phyloP scores from a whole-genome alignment of 2,113 vertebrate genomes.

The Pycnonotus jocosus region DNA sequence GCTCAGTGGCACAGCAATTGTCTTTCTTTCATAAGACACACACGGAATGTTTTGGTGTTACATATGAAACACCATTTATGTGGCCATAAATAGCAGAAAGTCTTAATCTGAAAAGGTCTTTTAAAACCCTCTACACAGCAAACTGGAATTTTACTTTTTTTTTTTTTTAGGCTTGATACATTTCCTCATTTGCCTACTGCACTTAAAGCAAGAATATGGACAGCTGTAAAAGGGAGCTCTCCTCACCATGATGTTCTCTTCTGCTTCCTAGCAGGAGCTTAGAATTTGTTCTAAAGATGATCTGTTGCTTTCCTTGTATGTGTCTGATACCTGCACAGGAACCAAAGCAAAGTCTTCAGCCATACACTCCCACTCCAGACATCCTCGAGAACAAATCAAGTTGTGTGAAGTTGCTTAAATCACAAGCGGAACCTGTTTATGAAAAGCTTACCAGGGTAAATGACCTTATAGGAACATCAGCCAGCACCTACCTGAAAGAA shows the following conservation, averaged over 20 bases:
- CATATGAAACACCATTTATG: not conserved
- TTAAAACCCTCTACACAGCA: not conserved
- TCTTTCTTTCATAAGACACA: not conserved
- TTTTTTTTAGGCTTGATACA: not conserved
- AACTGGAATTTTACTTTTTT: not conserved
- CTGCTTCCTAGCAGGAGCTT: not conserved
- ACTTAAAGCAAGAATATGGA: not conserved
- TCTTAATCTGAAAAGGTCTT: not conserved
- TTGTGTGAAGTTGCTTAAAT: not conserved
- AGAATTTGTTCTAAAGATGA: not conserved
- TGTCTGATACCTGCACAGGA: not conserved
- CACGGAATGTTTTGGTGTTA: not conserved
- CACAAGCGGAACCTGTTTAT: not conserved
- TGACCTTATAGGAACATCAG: not conserved
- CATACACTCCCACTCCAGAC: fast-evolving
- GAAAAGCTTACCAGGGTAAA: not conserved
- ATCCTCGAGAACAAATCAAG: not conserved
- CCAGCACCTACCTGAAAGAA: not conserved
- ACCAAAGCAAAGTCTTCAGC: not conserved
- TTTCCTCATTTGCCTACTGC: not conserved
- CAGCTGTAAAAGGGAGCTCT: not conserved
- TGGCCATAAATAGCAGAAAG: not conserved
- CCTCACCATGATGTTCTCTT: fast-evolving
- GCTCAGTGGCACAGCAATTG: not conserved
- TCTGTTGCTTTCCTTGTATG: not conserved